Conservation (phyloP, 2,888 invertebrate species). For the Sphaerophoria rueppellii region DNA sequence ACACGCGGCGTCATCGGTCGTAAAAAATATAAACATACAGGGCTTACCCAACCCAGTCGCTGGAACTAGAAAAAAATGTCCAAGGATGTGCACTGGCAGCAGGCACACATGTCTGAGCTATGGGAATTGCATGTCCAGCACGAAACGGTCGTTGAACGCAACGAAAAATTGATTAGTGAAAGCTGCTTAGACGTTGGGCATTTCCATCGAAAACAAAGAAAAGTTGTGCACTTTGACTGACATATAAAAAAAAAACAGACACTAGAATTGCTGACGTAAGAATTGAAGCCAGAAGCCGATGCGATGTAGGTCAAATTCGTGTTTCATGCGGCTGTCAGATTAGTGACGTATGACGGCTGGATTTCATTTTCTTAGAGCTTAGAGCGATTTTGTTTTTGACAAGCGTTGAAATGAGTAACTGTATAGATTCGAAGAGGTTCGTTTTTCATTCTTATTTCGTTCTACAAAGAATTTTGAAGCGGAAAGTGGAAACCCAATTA, state of each 20-base stretch:
- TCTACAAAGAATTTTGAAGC: too few species aligned
- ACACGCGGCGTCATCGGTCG: conserved; percentile 19
- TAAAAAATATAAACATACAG: neutral
- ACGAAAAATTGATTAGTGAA: conserved; percentile 46
- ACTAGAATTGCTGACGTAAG: neutral
- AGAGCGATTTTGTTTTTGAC: conserved; percentile 5
- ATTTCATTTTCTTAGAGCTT: neutral
- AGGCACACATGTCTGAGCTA: neutral
- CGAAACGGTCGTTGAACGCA: conserved; percentile 28
- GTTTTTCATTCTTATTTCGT: neutral
- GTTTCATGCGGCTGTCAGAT: conserved; percentile 1
- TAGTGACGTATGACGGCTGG: conserved; percentile 20
- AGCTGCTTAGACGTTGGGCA: neutral
- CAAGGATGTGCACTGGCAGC: neutral
- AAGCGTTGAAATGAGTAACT: conserved; percentile 12
- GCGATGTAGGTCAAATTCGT: conserved; percentile 47
- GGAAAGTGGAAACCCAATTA: too few species aligned
- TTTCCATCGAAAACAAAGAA: neutral
- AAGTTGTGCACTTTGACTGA: too few species aligned
- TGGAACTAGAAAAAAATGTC: too few species aligned
- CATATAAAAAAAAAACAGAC: too few species aligned
- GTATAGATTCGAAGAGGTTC: neutral
- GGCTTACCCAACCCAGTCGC: too few species aligned
- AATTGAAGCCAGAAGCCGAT: conserved; percentile 18
- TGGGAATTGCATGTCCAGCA: conserved; percentile 44